phyloP scores from a whole-genome alignment of 2,113 vertebrate genomes.

The Chionomys nivalis region DNA sequence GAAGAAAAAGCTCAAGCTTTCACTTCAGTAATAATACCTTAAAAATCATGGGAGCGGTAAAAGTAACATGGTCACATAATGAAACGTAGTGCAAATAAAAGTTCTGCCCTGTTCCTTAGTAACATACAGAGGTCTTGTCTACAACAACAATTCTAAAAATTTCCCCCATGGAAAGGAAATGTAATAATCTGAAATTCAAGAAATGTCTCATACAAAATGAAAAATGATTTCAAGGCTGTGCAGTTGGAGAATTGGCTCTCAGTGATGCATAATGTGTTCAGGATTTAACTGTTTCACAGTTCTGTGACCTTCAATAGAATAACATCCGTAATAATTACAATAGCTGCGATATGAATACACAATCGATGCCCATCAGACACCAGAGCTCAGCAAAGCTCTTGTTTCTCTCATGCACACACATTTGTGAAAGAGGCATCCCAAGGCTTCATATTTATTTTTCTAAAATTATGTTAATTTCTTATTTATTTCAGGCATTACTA shows the following conservation, averaged over 20 bases:
- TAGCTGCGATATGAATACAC: not conserved
- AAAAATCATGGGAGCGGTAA: not conserved
- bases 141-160: not conserved
- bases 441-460: constrained; percentile 75
- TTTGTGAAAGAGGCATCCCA: constrained; percentile 74
- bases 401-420: constrained; percentile 49
- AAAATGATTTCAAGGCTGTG: constrained; percentile 33
- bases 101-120: not conserved
- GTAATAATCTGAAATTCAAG: constrained; percentile 50
- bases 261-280: not conserved
- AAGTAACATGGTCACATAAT: not conserved
- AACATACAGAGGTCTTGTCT: not conserved
- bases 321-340: not conserved
- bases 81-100: not conserved
- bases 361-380: not conserved
- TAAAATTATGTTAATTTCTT: constrained; percentile 88
- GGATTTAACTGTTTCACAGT: not conserved
- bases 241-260: constrained; percentile 5
- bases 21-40: not conserved
- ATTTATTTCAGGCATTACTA: constrained; percentile 92
- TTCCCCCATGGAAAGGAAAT: constrained; percentile 25
- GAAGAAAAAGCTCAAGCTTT: constrained; percentile 12
- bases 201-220: constrained; percentile 56
- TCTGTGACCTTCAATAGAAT: not conserved
- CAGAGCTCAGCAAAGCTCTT: not conserved